Base-by-base conservation (phyloP, 1,140 invertebrate species). In the Ericerus pela region DNA sequence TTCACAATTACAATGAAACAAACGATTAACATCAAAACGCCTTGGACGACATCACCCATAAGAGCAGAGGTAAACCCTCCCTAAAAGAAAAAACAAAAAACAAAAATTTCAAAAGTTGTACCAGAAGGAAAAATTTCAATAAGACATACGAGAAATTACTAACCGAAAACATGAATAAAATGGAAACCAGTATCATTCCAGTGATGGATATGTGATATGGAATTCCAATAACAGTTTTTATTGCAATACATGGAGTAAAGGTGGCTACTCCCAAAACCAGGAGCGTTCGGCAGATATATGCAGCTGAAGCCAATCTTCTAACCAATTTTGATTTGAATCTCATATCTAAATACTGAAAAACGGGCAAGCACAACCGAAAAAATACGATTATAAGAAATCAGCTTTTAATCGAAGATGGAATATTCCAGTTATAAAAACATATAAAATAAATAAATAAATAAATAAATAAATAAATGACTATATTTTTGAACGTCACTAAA, bases 31-130 rank as follows among this genome's bases (percentile, higher is more conserved):
- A 95, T 93, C 2, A 88, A 82, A 11, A 85, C 55, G 3, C 85
- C 82, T 73, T 94, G 91, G 63, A 93, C 86, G 2, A 90, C 85
- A 66, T 95, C 91, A 14, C 88, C 89, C 65, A 84, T 79, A 67
- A 91, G 83, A 27, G 88, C 86, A 8, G 85, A 85, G 66, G 87
- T 84, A 37, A 91, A 72, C 31, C 87, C 87, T 59, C 87, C 87
- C 86, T 89, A 68, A 60, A 70, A 73, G 62, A 38, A 38, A 38
- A 38, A 33, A 10, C 31, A n/a, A 10, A n/a, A 18, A 38, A 38
- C 36, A 18, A 38, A 38, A 38, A 16, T 14, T 16, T 33, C 8
- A 33, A n/a, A 38, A 38, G 20, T 38, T 38, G 14, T n/a, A n/a
- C n/a, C n/a, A n/a, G n/a, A n/a, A n/a, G n/a, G n/a, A n/a, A n/a